A percentile compares a stretch with the other conserved stretches of the same genome.
Conservation (phyloP, 2,113 vertebrate genomes). For the Otocyon megalotis region DNA sequence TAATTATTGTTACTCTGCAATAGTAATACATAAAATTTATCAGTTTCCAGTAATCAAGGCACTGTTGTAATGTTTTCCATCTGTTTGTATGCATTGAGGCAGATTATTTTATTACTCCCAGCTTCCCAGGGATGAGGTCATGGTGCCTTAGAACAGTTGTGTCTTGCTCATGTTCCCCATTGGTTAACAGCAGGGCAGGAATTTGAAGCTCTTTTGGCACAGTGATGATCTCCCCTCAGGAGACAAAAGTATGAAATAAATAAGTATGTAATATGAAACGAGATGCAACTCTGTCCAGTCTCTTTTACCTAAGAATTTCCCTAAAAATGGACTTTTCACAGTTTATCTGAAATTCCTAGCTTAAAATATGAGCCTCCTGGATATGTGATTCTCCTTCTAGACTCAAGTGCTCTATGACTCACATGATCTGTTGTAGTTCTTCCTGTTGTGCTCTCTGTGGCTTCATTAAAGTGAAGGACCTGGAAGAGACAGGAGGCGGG, state of each 20-base stretch:
- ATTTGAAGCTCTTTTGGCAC: not conserved
- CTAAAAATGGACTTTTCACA: not conserved
- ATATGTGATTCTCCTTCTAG: rapidly evolving
- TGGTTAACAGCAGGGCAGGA: not conserved
- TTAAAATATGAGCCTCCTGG: not conserved
- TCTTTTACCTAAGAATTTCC: not conserved
- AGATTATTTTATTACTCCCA: not conserved
- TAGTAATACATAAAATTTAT: not conserved
- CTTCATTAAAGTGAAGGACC: conserved; percentile 54
- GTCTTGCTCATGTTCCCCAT: rapidly evolving
- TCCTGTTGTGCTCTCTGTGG: not conserved
- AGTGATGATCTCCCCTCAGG: not conserved
- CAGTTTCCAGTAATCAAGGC: not conserved
- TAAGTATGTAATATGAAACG: not conserved
- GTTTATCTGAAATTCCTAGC: not conserved
- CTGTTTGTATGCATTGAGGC: not conserved
- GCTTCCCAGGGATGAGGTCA: not conserved
- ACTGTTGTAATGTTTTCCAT: not conserved
- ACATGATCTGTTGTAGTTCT: rapidly evolving
- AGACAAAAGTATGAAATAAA: not conserved
- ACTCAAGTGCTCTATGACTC: not conserved
- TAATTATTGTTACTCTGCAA: not conserved
- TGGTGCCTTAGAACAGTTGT: not conserved
- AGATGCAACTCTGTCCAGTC: not conserved
- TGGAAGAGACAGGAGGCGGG: not conserved